Evolutionary conservation across 2,113 vertebrate genomes (phyloP).

Genomic region (Phrynosoma blainvillii): DNA sequence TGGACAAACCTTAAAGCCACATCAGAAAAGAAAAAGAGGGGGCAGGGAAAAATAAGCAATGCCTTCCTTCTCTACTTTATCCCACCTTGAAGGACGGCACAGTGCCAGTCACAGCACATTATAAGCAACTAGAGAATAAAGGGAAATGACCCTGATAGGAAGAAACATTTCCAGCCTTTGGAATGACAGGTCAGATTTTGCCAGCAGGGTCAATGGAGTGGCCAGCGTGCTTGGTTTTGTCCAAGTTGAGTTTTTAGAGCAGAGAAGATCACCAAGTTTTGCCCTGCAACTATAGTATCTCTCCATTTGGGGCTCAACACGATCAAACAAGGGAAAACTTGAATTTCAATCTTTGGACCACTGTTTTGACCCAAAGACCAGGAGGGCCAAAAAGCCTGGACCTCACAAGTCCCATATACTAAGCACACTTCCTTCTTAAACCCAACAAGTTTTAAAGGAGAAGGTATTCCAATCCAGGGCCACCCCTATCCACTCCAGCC

Average conservation of each 20-base stretch:
- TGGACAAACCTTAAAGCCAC: slow-evolving; percentile 87
- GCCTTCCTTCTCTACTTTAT: not conserved
- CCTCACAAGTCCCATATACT: not conserved
- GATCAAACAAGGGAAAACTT: too few relatives aligned
- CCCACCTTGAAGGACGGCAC: not conserved
- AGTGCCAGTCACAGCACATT: too few relatives aligned
- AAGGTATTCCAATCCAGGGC: not conserved
- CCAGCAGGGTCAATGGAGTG: too few relatives aligned
- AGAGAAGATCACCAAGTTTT: not conserved
- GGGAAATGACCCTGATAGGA: not conserved
- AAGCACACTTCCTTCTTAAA: not conserved
- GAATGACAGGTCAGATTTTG: too few relatives aligned
- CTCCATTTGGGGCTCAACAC: too few relatives aligned
- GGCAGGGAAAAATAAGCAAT: slow-evolving; percentile 31
- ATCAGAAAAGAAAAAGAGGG: slow-evolving; percentile 59
- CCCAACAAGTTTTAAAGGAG: not conserved
- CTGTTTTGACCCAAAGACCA: too few relatives aligned
- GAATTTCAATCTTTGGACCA: too few relatives aligned
- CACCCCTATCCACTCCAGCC: too few relatives aligned
- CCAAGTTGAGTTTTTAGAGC: too few relatives aligned
- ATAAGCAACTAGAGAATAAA: not conserved
- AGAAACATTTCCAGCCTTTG: too few relatives aligned
- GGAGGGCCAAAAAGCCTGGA: not conserved
- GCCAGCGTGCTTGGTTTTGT: too few relatives aligned
- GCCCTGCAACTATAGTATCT: too few relatives aligned